These are phyloP conservation scores for Ichneumoninae sp. DNA, from an alignment of 2,888 invertebrate species.

Conservation along the genomic window DNA sequence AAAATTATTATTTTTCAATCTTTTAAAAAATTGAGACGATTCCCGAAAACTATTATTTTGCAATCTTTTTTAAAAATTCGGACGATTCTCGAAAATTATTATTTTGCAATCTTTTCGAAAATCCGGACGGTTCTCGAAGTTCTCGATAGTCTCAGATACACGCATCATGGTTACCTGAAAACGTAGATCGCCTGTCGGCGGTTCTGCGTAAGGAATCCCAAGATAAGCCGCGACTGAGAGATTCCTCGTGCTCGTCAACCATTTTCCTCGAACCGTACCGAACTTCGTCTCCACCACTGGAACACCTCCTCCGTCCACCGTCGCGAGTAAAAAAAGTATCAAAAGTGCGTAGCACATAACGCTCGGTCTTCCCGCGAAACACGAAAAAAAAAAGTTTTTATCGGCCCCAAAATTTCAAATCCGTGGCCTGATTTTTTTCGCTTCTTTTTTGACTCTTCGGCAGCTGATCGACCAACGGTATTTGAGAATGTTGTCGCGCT, in stretches of 20 bases:
- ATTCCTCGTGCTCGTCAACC: slow-evolving; percentile 69
- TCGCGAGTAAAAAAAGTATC: slow-evolving; percentile 53
- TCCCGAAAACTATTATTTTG: neutral
- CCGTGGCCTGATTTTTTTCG: neutral
- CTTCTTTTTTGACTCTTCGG: neutral
- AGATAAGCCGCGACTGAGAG: slow-evolving; percentile 74
- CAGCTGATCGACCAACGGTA: neutral
- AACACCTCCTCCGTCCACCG: slow-evolving; percentile 47
- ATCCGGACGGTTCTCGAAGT: neutral
- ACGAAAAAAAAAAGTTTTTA: neutral
- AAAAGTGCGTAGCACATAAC: slow-evolving; percentile 58
- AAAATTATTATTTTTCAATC: too few relatives aligned
- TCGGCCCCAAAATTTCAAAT: slow-evolving; percentile 6
- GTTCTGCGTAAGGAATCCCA: slow-evolving; percentile 79
- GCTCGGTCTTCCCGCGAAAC: neutral
- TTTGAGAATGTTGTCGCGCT: neutral
- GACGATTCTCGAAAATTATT: neutral
- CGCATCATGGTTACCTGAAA: slow-evolving; percentile 74
- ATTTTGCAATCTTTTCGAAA: neutral
- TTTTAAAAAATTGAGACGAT: neutral
- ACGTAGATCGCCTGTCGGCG: slow-evolving; percentile 76
- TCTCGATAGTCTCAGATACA: neutral
- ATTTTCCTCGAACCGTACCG: slow-evolving; percentile 75
- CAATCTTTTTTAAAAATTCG: neutral
- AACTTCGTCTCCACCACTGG: slow-evolving; percentile 72